A percentile compares a stretch with the other conserved stretches of the same genome.
Evolutionary conservation across 35 echinoderm and acorn worm genomes (phyloP).

Genomic region (Holothuria glaberrima): DNA sequence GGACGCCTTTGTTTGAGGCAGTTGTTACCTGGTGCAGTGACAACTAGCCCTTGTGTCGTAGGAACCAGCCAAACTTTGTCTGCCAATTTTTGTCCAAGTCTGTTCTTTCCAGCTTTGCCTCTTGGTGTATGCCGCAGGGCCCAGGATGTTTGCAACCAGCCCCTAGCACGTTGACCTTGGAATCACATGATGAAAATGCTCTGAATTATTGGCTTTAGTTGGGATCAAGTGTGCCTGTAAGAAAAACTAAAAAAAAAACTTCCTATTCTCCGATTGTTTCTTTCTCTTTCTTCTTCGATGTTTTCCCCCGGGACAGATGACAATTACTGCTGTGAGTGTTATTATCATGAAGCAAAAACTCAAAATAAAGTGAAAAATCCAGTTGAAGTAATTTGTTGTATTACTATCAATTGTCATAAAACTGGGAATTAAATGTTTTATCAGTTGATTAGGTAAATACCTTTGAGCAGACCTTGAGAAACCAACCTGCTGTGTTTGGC

Average conservation of each 20-base stretch:
- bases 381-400: neutral
- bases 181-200: conserved; percentile 4
- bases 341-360: conserved; percentile 36
- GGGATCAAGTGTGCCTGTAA: conserved; percentile 52
- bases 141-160: conserved; percentile 8
- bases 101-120: too few relatives aligned
- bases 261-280: neutral
- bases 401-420: neutral
- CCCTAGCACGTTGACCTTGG: neutral
- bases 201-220: conserved; percentile 29
- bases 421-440: too few relatives aligned
- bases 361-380: conserved; percentile 31
- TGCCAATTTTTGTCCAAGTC: too few relatives aligned
- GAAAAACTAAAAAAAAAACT: conserved; percentile 12
- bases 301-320: conserved; percentile 33
- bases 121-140: neutral
- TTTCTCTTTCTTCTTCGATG: conserved; percentile 33
- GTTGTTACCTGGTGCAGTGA: too few relatives aligned
- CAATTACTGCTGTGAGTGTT: conserved; percentile 45
- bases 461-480: too few relatives aligned
- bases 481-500: too few relatives aligned
- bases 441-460: too few relatives aligned
- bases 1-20: too few relatives aligned
- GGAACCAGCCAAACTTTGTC: too few relatives aligned
- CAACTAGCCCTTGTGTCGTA: too few relatives aligned